These are phyloP conservation scores for Lasiurus cinereus DNA, from an alignment of 2,113 vertebrate species.

Conservation along the genomic window DNA sequence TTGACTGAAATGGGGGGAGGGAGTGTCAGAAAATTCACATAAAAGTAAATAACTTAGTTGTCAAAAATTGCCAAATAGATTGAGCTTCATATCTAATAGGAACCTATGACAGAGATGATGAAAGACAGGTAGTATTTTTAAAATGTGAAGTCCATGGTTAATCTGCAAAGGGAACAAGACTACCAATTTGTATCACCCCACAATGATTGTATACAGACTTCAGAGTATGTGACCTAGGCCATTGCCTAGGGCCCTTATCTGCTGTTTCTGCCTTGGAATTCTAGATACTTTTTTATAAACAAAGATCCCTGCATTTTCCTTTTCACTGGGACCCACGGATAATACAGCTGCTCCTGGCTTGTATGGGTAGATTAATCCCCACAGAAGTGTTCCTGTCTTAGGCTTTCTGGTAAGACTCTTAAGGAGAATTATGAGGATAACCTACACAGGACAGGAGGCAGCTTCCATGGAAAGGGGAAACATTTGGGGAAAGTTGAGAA, in stretches of 20 bases:
- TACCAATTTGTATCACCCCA: neutral
- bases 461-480: neutral
- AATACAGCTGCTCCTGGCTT: neutral
- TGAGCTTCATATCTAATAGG: neutral
- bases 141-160: neutral
- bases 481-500: constrained; percentile 48
- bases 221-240: too few species aligned
- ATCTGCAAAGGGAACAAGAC: neutral
- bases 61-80: neutral
- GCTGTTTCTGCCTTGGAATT: neutral
- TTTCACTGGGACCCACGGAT: neutral
- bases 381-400: neutral
- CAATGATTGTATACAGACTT: neutral
- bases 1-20: neutral
- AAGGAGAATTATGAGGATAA: neutral
- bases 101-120: neutral
- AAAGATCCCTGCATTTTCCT: neutral
- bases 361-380: neutral
- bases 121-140: neutral
- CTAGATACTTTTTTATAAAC: neutral
- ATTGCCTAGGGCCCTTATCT: neutral
- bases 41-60: constrained; percentile 18
- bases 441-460: neutral
- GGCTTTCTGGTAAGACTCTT: neutral
- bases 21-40: neutral